Conservation (phyloP, 2,797 vertebrate genomes). For the Bufotes viridis region DNA sequence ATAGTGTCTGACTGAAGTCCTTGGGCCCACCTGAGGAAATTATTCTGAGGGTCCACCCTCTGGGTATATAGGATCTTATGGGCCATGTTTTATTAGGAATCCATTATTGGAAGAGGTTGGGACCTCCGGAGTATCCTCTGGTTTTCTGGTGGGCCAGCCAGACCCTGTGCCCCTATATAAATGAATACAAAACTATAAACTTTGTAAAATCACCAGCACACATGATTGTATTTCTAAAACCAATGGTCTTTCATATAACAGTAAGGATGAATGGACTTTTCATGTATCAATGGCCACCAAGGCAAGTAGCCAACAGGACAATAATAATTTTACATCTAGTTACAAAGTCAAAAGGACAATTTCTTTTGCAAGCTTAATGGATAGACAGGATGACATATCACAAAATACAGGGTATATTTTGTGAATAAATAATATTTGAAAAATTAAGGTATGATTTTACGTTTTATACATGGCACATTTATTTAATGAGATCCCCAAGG, state of each 20-base stretch:
- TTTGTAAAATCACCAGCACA: not conserved
- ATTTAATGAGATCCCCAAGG: conserved; percentile 11
- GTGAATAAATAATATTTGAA: not conserved
- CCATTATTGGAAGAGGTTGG: no score
- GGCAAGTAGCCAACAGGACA: not conserved
- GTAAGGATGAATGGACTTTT: not conserved
- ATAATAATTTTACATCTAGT: not conserved
- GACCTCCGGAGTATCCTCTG: no score
- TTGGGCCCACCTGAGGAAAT: no score
- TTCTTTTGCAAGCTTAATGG: not conserved
- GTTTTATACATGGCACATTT: conserved; percentile 10
- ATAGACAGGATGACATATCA: not conserved
- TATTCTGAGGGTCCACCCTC: no score
- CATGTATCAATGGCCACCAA: not conserved
- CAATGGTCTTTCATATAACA: not conserved
- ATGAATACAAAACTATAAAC: not conserved
- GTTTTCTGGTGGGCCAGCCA: no score
- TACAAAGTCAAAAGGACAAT: not conserved
- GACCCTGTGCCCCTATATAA: no score
- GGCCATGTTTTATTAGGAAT: no score
- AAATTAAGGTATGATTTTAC: not conserved
- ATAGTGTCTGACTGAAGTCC: no score
- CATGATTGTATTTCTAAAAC: not conserved
- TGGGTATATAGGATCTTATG: no score
- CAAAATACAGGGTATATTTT: not conserved